phyloP scores from a whole-genome alignment of 2,113 vertebrate genomes.

The Percopsis transmontana region DNA sequence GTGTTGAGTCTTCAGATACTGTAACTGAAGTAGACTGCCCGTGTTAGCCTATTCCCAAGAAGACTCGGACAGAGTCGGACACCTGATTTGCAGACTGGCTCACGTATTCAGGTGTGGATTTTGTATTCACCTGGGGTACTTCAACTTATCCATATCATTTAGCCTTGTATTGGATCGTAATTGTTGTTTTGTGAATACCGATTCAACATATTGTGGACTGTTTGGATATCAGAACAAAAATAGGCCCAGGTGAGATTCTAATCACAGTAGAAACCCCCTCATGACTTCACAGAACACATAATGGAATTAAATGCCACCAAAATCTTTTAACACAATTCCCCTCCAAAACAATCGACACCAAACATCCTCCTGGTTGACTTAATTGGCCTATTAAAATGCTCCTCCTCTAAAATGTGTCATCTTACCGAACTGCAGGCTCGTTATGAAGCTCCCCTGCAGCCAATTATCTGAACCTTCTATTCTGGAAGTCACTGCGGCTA shows the following conservation, averaged over 20 bases:
- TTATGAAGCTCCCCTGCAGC: conserved; percentile 68
- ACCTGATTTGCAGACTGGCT: not conserved
- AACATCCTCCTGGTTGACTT: conserved; percentile 60
- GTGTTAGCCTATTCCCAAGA: too few species aligned
- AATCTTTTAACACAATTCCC: conserved; percentile 35
- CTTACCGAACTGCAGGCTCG: conserved; percentile 67
- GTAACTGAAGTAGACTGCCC: not conserved
- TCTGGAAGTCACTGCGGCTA: conserved; percentile 52
- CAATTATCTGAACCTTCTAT: conserved; percentile 73
- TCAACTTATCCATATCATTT: not conserved
- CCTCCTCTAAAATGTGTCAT: conserved; percentile 72
- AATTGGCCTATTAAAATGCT: conserved; percentile 77
- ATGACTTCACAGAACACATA: conserved; percentile 37
- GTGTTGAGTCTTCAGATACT: not conserved
- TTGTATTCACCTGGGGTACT: not conserved
- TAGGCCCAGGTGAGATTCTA: conserved; percentile 30
- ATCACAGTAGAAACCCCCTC: conserved; percentile 35
- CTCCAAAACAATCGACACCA: conserved; percentile 63
- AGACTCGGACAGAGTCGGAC: too few species aligned
- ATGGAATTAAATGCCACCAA: conserved; percentile 69
- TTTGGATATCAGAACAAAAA: conserved; percentile 28
- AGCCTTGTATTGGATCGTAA: not conserved
- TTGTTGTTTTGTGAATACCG: not conserved
- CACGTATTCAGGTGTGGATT: not conserved
- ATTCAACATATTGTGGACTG: not conserved